These are phyloP conservation scores for Metaphire vulgaris DNA, from an alignment of 1,140 invertebrate species.

Conservation along the genomic window DNA sequence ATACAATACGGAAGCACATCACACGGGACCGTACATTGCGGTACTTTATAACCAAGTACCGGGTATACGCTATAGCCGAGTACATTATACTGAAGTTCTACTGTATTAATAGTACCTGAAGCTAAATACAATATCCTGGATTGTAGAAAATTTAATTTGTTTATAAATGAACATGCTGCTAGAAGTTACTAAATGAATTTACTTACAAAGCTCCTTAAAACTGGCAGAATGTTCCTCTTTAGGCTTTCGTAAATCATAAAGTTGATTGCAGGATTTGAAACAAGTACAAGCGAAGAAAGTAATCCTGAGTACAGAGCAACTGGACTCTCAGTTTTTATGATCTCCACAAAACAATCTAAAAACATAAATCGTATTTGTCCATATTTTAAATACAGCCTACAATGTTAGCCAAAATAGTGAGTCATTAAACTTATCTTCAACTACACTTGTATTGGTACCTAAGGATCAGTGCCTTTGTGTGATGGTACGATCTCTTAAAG, in stretches of 20 bases:
- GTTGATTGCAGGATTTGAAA: constrained; percentile 80
- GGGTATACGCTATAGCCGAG: too few relatives aligned
- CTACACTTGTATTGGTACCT: neutral
- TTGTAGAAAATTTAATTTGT: too few relatives aligned
- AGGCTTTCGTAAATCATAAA: constrained; percentile 82
- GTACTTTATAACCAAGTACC: too few relatives aligned
- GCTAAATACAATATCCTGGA: too few relatives aligned
- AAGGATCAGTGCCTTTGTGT: neutral
- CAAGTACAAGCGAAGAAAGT: constrained; percentile 70
- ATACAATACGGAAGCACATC: too few relatives aligned
- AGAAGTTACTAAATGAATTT: too few relatives aligned
- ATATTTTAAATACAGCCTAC: neutral
- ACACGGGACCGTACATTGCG: too few relatives aligned
- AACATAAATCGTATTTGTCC: constrained; percentile 36
- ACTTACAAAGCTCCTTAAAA: neutral
- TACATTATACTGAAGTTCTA: too few relatives aligned
- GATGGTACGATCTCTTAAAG: neutral
- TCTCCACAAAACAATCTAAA: constrained; percentile 59
- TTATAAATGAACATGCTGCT: too few relatives aligned
- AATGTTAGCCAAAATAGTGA: neutral
- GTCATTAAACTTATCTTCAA: neutral
- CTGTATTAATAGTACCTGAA: too few relatives aligned
- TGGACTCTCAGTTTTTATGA: constrained; percentile 65
- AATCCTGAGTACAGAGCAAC: constrained; percentile 71
- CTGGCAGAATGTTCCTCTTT: constrained; percentile 58